Conservation (phyloP, 1,140 invertebrate species). For the Pseudachorutes palmiensis region DNA sequence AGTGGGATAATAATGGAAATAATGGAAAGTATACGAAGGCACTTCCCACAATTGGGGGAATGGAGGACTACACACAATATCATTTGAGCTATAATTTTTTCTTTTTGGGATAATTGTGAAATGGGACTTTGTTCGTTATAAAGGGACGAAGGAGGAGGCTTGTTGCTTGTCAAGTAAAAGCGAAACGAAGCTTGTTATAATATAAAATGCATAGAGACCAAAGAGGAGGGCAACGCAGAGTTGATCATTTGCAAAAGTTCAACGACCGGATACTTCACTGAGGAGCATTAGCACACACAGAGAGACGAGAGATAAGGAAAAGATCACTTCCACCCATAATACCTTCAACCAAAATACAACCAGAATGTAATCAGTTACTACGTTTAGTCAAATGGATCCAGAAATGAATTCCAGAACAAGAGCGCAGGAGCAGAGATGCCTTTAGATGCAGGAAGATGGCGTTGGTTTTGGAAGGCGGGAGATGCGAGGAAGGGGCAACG, state of each 20-base stretch:
- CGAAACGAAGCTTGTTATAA: not conserved
- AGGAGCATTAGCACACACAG: not conserved
- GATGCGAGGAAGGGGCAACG: not conserved
- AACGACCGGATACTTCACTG: conserved; percentile 5
- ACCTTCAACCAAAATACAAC: too few species aligned
- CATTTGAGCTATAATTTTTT: not conserved
- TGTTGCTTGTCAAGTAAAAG: not conserved
- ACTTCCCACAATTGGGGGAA: too few species aligned
- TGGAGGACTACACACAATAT: not conserved
- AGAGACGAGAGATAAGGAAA: not conserved
- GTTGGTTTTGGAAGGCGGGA: not conserved
- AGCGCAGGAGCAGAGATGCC: not conserved
- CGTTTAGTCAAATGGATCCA: not conserved
- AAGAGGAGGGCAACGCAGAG: not conserved
- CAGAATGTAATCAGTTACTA: not conserved
- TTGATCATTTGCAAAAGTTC: conserved; percentile 6
- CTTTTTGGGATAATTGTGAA: conserved; percentile 1
- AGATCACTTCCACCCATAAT: not conserved
- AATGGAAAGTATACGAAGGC: conserved; percentile 14
- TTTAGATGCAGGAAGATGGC: not conserved
- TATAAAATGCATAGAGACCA: too few species aligned
- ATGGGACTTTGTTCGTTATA: not conserved
- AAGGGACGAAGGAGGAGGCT: not conserved
- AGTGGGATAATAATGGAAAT: not conserved
- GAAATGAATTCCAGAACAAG: not conserved